Conservation (phyloP, 2,113 vertebrate species). For the Erpornis zantholeuca region DNA sequence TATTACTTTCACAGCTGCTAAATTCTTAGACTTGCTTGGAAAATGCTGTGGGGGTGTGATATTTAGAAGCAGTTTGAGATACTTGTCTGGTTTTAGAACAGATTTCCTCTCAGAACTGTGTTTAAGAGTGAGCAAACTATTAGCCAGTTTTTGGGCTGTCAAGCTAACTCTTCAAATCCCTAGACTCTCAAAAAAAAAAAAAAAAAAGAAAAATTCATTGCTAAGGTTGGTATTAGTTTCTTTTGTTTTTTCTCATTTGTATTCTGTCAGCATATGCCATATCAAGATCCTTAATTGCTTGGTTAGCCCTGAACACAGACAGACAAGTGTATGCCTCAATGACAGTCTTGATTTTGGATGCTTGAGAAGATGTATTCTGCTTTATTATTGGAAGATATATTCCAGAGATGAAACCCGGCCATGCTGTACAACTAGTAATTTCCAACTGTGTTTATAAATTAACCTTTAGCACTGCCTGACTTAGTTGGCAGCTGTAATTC, state of each 20-base stretch:
- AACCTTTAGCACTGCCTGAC: conserved; percentile 15
- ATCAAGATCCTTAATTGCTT: not conserved
- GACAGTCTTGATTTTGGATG: not conserved
- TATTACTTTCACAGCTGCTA: conserved; percentile 53
- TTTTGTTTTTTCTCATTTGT: not conserved
- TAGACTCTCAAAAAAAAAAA: not conserved
- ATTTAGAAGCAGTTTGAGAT: conserved; percentile 36
- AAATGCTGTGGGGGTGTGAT: conserved; percentile 29
- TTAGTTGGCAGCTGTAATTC: not conserved
- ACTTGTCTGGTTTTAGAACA: conserved; percentile 54
- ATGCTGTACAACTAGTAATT: not conserved
- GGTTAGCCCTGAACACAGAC: not conserved
- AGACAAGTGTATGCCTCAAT: not conserved
- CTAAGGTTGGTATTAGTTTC: not conserved
- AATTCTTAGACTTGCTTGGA: not conserved
- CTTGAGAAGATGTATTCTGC: not conserved
- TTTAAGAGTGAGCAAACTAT: conserved; percentile 35
- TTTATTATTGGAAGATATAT: not conserved
- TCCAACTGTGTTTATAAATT: conserved; percentile 10
- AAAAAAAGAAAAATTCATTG: not conserved
- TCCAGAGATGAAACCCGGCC: not conserved
- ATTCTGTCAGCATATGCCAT: not conserved
- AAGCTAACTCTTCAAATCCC: not conserved
- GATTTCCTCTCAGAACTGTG: conserved; percentile 12
- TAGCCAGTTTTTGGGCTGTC: conserved; percentile 27